Base-by-base conservation (phyloP, 2,113 vertebrate genomes). In the Takifugu flavidus region DNA sequence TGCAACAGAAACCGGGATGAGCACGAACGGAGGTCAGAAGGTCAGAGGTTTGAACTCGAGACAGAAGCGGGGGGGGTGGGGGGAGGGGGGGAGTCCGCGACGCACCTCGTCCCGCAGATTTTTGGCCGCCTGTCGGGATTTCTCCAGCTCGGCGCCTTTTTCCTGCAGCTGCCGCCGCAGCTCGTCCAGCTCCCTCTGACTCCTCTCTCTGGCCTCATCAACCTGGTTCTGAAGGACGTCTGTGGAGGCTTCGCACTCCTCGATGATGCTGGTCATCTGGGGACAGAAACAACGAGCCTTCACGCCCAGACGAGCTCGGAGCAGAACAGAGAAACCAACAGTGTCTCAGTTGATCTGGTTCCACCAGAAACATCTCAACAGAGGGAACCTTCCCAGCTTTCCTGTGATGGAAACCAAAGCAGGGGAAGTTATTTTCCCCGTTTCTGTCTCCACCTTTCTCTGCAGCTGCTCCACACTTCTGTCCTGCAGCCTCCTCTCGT, bases 51-150 rank as follows among this genome's bases (percentile, higher is more conserved):
- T 45, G 12, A 45, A 13, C 44, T 15, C 44, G 13, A 3, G 4
- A 3, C 44, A 13, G 14, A 13, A 14, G 6, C 10, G 44, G 12
- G 14, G 44, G 12, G 11, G 2, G 4, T 12, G 6, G 15, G 8
- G 46, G 14, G 46, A 14, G 46, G 6, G 15, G 8, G 46, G 14
- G 46, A 14, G 3, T 15, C 46, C 28, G 68, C 1, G 50, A 75
- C 80, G 61, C 91, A 98, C 96, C 96, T 98, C 93, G 75, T 96
- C 95, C 82, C 96, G 93, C 57, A 94, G 88, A 50, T 91, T 94
- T 75, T 87, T 61, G 59, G 89, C 78, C 5, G 89, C 67, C 67
- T 91, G 87, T 45, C 77, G 88, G 57, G 89, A 89, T 74, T 93
- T 95, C 67, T 97, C 94, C 59, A 93, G 78, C 75, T 98, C 95